Evolutionary conservation across 1,140 invertebrate genomes (phyloP).

Genomic region (Hetaerina americana): DNA sequence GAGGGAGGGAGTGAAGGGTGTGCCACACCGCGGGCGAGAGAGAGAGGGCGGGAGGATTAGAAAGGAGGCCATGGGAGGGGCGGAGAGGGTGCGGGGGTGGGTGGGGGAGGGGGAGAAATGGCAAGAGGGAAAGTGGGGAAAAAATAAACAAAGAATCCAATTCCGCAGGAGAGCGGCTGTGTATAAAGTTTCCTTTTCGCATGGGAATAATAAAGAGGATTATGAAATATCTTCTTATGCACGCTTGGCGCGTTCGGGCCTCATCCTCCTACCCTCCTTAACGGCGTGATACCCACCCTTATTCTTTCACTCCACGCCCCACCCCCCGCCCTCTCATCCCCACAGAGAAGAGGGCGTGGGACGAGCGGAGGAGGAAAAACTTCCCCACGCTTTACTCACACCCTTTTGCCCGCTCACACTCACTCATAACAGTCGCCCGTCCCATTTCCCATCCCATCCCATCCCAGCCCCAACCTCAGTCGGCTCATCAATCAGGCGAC

Average conservation of each 20-base stretch:
- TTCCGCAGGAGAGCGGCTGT: neutral
- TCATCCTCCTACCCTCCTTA: too few relatives aligned
- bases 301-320: too few relatives aligned
- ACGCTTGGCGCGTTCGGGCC: neutral
- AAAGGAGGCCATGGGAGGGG: too few relatives aligned
- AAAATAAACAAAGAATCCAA: conserved; percentile 1
- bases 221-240: neutral
- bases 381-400: neutral
- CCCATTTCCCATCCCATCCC: neutral
- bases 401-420: neutral
- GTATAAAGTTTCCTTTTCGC: neutral
- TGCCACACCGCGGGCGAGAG: too few relatives aligned
- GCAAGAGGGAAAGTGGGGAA: neutral
- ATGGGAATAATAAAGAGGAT: neutral
- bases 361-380: too few relatives aligned
- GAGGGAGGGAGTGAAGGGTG: too few relatives aligned
- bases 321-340: neutral
- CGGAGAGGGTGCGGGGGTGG: neutral
- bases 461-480: too few relatives aligned
- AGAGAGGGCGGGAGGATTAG: too few relatives aligned
- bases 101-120: neutral
- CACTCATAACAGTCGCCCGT: neutral
- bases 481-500: neutral
- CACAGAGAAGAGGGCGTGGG: too few relatives aligned
- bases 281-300: too few relatives aligned